phyloP scores from a whole-genome alignment of 2,113 vertebrate genomes.

The Cryptomyrus ogoouensis region DNA sequence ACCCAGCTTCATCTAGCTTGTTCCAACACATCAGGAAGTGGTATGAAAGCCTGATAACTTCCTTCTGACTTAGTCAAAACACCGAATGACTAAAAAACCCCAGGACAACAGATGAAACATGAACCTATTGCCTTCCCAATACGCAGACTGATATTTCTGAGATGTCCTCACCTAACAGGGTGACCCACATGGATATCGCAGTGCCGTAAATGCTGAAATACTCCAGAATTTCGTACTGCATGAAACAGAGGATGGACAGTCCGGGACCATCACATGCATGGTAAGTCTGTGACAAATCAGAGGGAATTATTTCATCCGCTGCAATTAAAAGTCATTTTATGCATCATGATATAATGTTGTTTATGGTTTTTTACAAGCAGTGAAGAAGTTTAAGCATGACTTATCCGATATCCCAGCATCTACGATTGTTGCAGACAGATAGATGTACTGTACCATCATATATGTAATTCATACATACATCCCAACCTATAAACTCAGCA shows the following conservation, averaged over 20 bases:
- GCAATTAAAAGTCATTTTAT: not conserved
- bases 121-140: not conserved
- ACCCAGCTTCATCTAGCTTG: not conserved
- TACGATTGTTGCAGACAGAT: not conserved
- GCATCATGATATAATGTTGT: not conserved
- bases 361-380: not conserved
- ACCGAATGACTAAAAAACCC: not conserved
- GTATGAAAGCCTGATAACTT: constrained; percentile 3
- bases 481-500: not conserved
- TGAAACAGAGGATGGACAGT: constrained; percentile 80
- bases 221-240: constrained; percentile 84
- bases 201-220: constrained; percentile 91
- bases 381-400: not conserved
- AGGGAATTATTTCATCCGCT: not conserved
- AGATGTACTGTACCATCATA: not conserved
- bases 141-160: not conserved
- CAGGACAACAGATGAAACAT: not conserved
- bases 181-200: constrained; percentile 94
- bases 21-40: not conserved
- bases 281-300: constrained; percentile 54
- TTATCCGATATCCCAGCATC: not conserved
- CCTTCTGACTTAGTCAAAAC: not conserved
- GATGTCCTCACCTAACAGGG: constrained; percentile 73
- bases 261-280: constrained; percentile 81
- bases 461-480: not conserved